phyloP scores from a whole-genome alignment of 2,888 invertebrate species.

The Cheilosia variabilis region DNA sequence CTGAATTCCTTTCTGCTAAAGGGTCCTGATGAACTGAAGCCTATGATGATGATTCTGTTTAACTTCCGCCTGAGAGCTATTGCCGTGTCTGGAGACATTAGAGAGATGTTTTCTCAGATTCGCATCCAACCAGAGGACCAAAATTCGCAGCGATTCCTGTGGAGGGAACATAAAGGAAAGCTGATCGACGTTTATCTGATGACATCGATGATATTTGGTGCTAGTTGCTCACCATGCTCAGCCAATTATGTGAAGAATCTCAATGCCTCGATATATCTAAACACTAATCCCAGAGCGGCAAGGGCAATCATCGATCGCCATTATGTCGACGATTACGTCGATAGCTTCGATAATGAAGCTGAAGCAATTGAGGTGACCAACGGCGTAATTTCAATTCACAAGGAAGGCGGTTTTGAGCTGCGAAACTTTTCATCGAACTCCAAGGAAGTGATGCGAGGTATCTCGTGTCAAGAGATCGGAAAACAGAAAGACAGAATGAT shows the following conservation, averaged over 20 bases:
- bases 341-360: slow-evolving; percentile 15
- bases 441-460: slow-evolving; percentile 15
- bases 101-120: slow-evolving; percentile 71
- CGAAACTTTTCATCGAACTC: slow-evolving; percentile 33
- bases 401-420: slow-evolving; percentile 21
- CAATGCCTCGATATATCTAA: no score
- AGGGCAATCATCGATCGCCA: no score
- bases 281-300: no score
- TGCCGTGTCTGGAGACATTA: slow-evolving; percentile 68
- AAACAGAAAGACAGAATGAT: neutral
- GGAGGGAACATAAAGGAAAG: slow-evolving; percentile 44
- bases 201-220: slow-evolving; percentile 66
- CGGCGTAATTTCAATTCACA: slow-evolving; percentile 11
- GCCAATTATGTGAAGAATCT: no score
- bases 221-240: no score
- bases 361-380: slow-evolving; percentile 64
- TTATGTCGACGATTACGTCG: no score
- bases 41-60: slow-evolving; percentile 54
- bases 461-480: slow-evolving; percentile 1
- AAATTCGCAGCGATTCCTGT: slow-evolving; percentile 48
- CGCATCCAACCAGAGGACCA: slow-evolving; percentile 24
- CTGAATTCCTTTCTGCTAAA: slow-evolving; percentile 66
- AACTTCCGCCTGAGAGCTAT: slow-evolving; percentile 56
- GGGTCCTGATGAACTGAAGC: slow-evolving; percentile 62
- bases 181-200: slow-evolving; percentile 58